phyloP scores from a whole-genome alignment of 2,888 invertebrate genomes.

The Amitus sp. region DNA sequence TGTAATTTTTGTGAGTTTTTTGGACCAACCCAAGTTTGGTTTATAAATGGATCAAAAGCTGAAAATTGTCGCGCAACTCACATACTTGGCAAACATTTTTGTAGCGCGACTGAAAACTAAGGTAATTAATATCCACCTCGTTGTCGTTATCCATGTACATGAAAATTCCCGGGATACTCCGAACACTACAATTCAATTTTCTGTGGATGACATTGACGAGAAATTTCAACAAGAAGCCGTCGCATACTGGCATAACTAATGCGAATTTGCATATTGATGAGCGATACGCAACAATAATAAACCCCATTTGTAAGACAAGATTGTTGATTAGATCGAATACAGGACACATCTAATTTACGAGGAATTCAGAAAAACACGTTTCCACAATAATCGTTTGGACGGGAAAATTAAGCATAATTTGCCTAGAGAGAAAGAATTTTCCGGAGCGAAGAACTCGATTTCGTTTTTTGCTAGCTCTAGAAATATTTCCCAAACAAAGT shows the following conservation, averaged over 20 bases:
- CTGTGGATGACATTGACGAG: slow-evolving; percentile 6
- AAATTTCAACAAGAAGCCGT: neutral
- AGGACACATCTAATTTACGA: neutral
- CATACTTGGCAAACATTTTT: neutral
- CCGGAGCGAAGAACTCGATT: neutral
- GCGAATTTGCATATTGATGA: slow-evolving; percentile 2
- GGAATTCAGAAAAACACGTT: neutral
- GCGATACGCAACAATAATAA: neutral
- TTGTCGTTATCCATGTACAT: neutral
- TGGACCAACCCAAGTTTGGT: too few relatives aligned
- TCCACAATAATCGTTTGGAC: too few relatives aligned
- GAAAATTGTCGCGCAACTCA: too few relatives aligned
- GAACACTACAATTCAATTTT: slow-evolving; percentile 9
- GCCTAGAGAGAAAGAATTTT: neutral
- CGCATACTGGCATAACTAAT: neutral
- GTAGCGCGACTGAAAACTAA: neutral
- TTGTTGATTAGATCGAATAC: neutral
- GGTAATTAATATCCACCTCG: slow-evolving; percentile 7
- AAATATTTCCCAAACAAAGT: slow-evolving; percentile 12
- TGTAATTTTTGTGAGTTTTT: too few relatives aligned
- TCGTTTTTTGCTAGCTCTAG: slow-evolving; percentile 2
- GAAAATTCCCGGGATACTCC: neutral
- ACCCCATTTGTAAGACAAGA: neutral
- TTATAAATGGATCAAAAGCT: too few relatives aligned
- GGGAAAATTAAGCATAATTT: neutral